These are phyloP conservation scores for Dexiosoma caninum DNA, from an alignment of 2,888 invertebrate species.

Conservation along the genomic window DNA sequence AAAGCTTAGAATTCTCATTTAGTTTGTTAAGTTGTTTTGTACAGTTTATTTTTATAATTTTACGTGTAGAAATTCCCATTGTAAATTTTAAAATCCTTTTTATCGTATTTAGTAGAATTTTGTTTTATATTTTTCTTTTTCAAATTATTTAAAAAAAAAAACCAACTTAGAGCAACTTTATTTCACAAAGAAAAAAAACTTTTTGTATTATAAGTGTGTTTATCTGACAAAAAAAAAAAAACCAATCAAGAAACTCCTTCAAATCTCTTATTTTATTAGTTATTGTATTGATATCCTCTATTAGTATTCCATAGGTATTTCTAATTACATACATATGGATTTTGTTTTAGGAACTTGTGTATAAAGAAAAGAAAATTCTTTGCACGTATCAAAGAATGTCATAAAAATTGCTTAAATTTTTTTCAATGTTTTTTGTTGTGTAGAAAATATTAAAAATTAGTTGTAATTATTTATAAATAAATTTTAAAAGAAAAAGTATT, in stretches of 20 bases:
- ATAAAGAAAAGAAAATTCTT: slow-evolving; percentile 34
- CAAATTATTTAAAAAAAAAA: slow-evolving; percentile 36
- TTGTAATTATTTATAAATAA: slow-evolving; percentile 52
- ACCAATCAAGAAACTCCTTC: no score
- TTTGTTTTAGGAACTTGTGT: slow-evolving; percentile 2
- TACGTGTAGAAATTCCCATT: neutral
- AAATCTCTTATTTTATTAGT: neutral
- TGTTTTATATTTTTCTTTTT: no score
- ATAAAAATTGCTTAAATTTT: slow-evolving; percentile 19
- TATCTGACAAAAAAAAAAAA: neutral
- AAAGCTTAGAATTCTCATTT: slow-evolving; percentile 36
- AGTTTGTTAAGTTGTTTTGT: slow-evolving; percentile 61
- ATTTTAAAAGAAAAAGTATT: slow-evolving; percentile 22
- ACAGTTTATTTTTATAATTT: slow-evolving; percentile 44
- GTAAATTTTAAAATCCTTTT: slow-evolving; percentile 18
- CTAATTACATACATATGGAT: no score
- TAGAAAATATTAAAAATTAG: slow-evolving; percentile 53
- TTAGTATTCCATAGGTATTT: neutral
- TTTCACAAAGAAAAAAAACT: neutral
- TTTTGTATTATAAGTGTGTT: neutral
- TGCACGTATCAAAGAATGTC: slow-evolving; percentile 39
- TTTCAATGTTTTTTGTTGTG: slow-evolving; percentile 56
- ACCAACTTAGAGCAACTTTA: slow-evolving; percentile 25
- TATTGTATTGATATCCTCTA: slow-evolving; percentile 2
- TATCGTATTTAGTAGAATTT: slow-evolving; percentile 42